A percentile compares a stretch with the other conserved stretches of the same genome.
phyloP scores from a whole-genome alignment of 1,140 invertebrate species.

The Bombus waltoni region DNA sequence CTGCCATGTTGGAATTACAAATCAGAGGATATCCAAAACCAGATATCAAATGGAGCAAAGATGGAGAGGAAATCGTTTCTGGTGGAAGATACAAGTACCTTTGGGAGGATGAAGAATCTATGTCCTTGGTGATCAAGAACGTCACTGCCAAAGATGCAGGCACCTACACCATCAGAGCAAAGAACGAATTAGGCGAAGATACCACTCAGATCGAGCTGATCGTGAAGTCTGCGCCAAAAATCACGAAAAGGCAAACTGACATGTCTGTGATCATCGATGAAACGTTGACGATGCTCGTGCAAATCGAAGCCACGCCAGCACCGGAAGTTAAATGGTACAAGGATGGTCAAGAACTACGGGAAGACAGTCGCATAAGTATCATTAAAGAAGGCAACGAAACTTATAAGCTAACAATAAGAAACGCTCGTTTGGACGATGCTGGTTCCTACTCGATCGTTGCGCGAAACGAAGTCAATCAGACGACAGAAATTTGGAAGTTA shows the following conservation, averaged over 20 bases:
- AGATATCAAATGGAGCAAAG: conserved; percentile 93
- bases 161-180: conserved; percentile 91
- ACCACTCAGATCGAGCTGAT: conserved; percentile 88
- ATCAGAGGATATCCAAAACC: conserved; percentile 97
- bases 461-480: conserved; percentile 94
- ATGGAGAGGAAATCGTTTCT: conserved; percentile 91
- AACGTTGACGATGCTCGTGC: conserved; percentile 88
- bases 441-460: conserved; percentile 97
- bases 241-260: conserved; percentile 91
- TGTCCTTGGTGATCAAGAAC: conserved; percentile 95
- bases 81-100: conserved; percentile 92
- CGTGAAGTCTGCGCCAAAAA: conserved; percentile 92
- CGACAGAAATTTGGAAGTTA: conserved; percentile 92
- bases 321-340: conserved; percentile 94
- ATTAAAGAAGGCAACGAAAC: conserved; percentile 86
- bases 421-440: conserved; percentile 91
- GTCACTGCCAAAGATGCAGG: conserved; percentile 92
- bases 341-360: conserved; percentile 89
- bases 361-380: conserved; percentile 88
- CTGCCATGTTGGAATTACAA: conserved; percentile 96
- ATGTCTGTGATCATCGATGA: conserved; percentile 87
- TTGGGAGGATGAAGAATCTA: conserved; percentile 96
- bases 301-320: conserved; percentile 92
- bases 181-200: conserved; percentile 95
- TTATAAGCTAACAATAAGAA: conserved; percentile 91